phyloP scores from a whole-genome alignment of 2,888 invertebrate species.

The Orthonychiurus folsomi region DNA sequence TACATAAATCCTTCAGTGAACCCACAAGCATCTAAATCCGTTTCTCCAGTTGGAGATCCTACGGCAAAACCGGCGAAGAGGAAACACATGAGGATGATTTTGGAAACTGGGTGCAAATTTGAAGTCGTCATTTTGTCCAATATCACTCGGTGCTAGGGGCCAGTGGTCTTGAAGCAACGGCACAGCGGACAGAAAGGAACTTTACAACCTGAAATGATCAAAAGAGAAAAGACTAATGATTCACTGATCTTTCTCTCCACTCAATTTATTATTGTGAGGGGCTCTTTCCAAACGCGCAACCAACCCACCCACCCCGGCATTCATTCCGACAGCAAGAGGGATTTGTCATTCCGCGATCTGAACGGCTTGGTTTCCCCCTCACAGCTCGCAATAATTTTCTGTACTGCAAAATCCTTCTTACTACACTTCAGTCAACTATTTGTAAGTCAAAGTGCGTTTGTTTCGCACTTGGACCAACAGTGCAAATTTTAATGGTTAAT shows the following conservation, averaged over 20 bases:
- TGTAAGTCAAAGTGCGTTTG: no score
- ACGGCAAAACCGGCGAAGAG: no score
- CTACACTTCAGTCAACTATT: neutral
- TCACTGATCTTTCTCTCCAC: neutral
- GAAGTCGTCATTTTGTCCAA: no score
- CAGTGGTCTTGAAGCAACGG: no score
- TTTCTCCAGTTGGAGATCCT: no score
- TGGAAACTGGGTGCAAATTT: no score
- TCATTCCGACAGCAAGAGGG: neutral
- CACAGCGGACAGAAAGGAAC: neutral
- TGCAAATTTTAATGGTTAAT: neutral
- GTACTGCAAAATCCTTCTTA: neutral
- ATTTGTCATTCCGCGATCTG: neutral
- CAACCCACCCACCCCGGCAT: no score
- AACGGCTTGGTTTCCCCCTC: neutral
- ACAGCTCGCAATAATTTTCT: neutral
- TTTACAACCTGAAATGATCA: neutral
- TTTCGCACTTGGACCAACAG: neutral
- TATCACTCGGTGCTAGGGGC: no score
- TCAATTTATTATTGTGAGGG: slow-evolving; percentile 1
- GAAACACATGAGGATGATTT: no score
- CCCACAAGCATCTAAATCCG: slow-evolving; percentile 16
- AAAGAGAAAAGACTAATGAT: neutral
- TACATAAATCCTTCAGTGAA: slow-evolving; percentile 13
- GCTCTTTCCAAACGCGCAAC: no score